These are phyloP conservation scores for Propithecus coquereli DNA, from an alignment of 2,113 vertebrate species.

Conservation along the genomic window DNA sequence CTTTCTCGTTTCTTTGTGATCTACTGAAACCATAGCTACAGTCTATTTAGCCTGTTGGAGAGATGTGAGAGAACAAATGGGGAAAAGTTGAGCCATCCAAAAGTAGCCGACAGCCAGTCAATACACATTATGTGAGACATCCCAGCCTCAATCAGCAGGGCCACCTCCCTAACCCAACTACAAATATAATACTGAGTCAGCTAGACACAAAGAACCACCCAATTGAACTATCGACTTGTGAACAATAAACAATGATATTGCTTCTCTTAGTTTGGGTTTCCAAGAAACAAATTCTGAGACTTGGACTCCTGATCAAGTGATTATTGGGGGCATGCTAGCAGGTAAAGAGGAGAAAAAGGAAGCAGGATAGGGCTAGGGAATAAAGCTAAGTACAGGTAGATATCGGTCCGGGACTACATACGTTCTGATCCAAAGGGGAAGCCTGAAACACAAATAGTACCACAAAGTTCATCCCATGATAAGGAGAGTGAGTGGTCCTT, in stretches of 20 bases:
- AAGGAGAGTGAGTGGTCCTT: neutral
- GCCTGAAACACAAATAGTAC: neutral
- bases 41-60: neutral
- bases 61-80: neutral
- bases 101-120: neutral
- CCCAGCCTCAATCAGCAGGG: neutral
- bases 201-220: neutral
- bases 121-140: neutral
- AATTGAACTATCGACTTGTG: neutral
- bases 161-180: neutral
- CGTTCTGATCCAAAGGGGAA: neutral
- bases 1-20: neutral
- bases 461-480: neutral
- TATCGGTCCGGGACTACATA: too few species aligned
- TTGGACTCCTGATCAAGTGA: neutral
- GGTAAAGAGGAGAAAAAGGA: neutral
- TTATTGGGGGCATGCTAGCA: neutral
- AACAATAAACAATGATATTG: neutral
- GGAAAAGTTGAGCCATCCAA: neutral
- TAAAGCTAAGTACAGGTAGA: neutral
- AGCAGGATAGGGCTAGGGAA: fast-evolving
- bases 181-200: neutral
- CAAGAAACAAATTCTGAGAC: neutral
- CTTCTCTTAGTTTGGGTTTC: neutral
- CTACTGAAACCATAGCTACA: neutral